Conservation (phyloP, 1,140 invertebrate genomes). For the Brachionus calyciflorus region DNA sequence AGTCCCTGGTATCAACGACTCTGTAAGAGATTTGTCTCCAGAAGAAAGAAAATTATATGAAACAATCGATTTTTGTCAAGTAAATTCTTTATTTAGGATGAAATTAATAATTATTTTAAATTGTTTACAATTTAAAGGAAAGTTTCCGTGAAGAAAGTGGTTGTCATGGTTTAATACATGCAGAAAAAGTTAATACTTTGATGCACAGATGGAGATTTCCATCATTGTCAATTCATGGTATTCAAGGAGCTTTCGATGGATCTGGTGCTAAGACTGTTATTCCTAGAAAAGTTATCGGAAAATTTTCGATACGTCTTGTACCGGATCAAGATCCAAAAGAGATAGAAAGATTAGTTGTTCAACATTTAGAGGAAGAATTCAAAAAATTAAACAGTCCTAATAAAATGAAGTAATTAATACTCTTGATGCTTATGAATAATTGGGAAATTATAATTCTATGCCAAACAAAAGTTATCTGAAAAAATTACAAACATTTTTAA, state of each 20-base stretch:
- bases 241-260: slow-evolving; percentile 86
- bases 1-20: slow-evolving; percentile 56
- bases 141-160: slow-evolving; percentile 17
- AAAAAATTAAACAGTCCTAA: slow-evolving; percentile 76
- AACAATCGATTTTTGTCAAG: slow-evolving; percentile 32
- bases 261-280: slow-evolving; percentile 91
- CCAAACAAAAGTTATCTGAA: too few species aligned
- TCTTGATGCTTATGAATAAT: too few species aligned
- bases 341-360: slow-evolving; percentile 62
- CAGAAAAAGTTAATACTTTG: slow-evolving; percentile 65
- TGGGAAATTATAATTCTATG: too few species aligned
- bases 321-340: slow-evolving; percentile 81
- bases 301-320: slow-evolving; percentile 91
- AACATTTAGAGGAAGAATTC: slow-evolving; percentile 70
- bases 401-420: slow-evolving; percentile 69
- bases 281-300: slow-evolving; percentile 84
- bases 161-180: slow-evolving; percentile 19
- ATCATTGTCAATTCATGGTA: slow-evolving; percentile 54
- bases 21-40: slow-evolving; percentile 68
- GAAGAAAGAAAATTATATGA: slow-evolving; percentile 66
- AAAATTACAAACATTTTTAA: too few species aligned
- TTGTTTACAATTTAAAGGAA: not conserved
- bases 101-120: too few species aligned
- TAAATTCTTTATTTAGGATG: not conserved
- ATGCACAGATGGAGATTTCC: slow-evolving; percentile 83